These are phyloP conservation scores for Julus scanicus DNA, from an alignment of 2,888 invertebrate genomes.

Conservation along the genomic window DNA sequence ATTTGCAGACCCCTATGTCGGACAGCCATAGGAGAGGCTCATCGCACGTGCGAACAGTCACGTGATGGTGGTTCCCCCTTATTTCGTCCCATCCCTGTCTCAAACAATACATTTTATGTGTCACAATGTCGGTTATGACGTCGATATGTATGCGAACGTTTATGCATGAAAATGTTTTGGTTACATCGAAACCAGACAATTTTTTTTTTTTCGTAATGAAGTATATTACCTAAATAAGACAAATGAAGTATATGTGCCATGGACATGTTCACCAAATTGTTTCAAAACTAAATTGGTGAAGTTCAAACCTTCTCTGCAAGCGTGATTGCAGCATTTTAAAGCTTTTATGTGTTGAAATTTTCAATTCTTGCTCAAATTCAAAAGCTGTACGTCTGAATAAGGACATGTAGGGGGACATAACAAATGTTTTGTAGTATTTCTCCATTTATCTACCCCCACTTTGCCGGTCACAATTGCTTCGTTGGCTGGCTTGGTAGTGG, in stretches of 20 bases:
- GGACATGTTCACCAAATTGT: too few species aligned
- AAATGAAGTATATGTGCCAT: too few species aligned
- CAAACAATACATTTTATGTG: not conserved
- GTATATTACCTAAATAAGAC: too few species aligned
- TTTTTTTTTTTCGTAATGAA: too few species aligned
- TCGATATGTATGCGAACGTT: too few species aligned
- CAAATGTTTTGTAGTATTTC: conserved; percentile 34
- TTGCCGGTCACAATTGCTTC: not conserved
- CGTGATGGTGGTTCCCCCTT: not conserved
- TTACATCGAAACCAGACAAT: too few species aligned
- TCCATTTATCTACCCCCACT: conserved; percentile 29
- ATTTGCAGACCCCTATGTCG: not conserved
- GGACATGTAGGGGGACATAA: not conserved
- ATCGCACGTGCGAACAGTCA: conserved; percentile 38
- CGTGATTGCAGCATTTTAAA: not conserved
- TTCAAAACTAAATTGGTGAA: not conserved
- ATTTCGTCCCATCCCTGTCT: not conserved
- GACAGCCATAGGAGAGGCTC: not conserved
- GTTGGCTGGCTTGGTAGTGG: conserved; percentile 4
- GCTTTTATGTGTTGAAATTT: conserved; percentile 23
- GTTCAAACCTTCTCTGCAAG: not conserved
- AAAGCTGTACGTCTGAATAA: not conserved
- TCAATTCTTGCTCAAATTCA: conserved; percentile 38
- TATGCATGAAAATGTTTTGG: too few species aligned
- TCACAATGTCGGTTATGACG: not conserved